Evolutionary conservation across 2,113 vertebrate species (phyloP).

Genomic region (Cichladusa arquata): DNA sequence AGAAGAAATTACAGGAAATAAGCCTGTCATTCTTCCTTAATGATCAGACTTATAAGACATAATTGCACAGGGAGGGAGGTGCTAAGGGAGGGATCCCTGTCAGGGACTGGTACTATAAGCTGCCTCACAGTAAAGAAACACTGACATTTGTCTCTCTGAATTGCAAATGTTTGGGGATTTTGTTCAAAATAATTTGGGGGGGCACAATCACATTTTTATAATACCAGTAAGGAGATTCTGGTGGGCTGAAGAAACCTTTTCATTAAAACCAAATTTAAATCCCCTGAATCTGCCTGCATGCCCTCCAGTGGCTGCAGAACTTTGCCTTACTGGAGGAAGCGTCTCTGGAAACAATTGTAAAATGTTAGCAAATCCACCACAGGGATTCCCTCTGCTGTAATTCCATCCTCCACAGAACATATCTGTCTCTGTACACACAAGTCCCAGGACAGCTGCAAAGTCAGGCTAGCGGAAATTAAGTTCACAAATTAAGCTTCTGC

Average conservation of each 20-base stretch:
- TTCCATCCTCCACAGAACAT: conserved; percentile 52
- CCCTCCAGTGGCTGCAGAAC: conserved; percentile 35
- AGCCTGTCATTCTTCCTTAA: not conserved
- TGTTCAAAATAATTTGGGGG: rapidly evolving
- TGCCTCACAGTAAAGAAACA: not conserved
- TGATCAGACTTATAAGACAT: not conserved
- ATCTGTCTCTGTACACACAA: conserved; percentile 53
- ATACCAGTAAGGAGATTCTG: not conserved
- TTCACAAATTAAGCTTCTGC: conserved; percentile 66
- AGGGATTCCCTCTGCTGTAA: conserved; percentile 65
- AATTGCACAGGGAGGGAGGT: not conserved
- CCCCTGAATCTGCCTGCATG: not conserved
- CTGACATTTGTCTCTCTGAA: not conserved
- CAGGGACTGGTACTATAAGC: not conserved
- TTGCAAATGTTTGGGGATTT: not conserved
- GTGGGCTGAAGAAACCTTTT: not conserved
- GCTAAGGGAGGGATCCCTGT: not conserved
- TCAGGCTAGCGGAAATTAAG: conserved; percentile 60
- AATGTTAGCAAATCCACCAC: conserved; percentile 54
- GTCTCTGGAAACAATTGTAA: conserved; percentile 55
- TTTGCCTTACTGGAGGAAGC: not conserved
- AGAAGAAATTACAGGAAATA: not conserved
- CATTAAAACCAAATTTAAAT: conserved; percentile 4
- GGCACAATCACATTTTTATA: not conserved
- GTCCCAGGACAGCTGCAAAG: conserved; percentile 67